Percentiles rank a stretch among this genome's conserved stretches.
Conservation (phyloP, 2,113 vertebrate genomes). For the Boulengeromyrus knoepffleri region DNA sequence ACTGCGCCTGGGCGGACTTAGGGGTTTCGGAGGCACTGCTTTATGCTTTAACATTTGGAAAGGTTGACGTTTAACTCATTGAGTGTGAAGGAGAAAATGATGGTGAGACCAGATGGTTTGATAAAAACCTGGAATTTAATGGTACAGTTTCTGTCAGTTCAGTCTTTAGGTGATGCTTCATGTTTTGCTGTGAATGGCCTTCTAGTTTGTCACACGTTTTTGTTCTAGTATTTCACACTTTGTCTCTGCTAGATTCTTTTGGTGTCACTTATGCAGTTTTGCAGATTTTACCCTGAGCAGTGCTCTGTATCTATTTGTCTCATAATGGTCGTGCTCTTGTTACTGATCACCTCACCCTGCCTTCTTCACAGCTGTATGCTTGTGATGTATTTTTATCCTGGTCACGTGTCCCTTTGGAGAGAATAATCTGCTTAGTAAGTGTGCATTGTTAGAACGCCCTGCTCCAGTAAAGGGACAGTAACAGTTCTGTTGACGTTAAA, state of each 20-base stretch:
- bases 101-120: no score
- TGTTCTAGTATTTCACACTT: background rate
- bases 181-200: background rate
- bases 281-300: background rate
- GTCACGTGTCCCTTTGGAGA: background rate
- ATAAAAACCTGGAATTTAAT: no score
- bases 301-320: background rate
- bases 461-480: no score
- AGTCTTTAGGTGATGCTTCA: no score
- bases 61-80: no score
- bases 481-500: no score
- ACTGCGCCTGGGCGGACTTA: no score
- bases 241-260: background rate
- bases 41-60: no score
- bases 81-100: no score
- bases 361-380: background rate
- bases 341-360: background rate
- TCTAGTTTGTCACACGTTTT: background rate
- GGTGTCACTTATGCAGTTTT: background rate
- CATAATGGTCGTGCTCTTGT: background rate
- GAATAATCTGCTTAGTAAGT: background rate
- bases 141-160: no score
- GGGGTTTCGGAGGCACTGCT: background rate
- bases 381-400: background rate
- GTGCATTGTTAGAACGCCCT: background rate